These are phyloP conservation scores for Candoia aspera DNA, from an alignment of 2,113 vertebrate genomes.

Conservation along the genomic window DNA sequence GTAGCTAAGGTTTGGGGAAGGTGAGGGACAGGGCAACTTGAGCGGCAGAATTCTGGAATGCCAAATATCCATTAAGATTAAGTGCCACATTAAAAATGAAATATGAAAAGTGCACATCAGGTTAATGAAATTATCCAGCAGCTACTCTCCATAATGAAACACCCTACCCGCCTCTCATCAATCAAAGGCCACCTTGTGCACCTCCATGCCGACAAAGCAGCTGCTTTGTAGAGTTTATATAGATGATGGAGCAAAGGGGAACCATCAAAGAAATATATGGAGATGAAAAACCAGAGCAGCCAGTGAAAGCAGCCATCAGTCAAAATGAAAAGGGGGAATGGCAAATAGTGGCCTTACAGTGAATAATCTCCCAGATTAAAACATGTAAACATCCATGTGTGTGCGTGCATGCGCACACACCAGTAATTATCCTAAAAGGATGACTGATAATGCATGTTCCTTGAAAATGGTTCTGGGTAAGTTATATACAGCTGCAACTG, in stretches of 20 bases:
- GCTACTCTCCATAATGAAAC: constrained; percentile 50
- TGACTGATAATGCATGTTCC: constrained; percentile 39
- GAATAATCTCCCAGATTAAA: constrained; percentile 46
- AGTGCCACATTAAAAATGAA: constrained; percentile 50
- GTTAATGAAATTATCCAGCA: constrained; percentile 63
- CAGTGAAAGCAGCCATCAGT: constrained; percentile 47
- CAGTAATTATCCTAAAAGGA: constrained; percentile 63
- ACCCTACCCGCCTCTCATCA: constrained; percentile 14
- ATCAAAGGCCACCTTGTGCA: constrained; percentile 36
- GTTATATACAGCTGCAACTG: background rate
- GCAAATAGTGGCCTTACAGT: constrained; percentile 24
- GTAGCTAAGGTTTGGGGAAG: constrained; percentile 51
- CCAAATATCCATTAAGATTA: constrained; percentile 38
- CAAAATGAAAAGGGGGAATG: background rate
- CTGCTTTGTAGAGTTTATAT: constrained; percentile 1
- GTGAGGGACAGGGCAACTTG: constrained; percentile 41
- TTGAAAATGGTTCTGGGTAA: background rate
- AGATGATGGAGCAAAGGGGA: constrained; percentile 2
- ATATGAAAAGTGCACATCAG: constrained; percentile 53
- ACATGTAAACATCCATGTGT: background rate
- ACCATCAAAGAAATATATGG: background rate
- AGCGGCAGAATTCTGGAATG: constrained; percentile 47
- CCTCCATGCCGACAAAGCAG: constrained; percentile 12
- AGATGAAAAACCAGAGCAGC: background rate
- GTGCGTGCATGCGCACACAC: background rate